Evolutionary conservation across 2,888 invertebrate genomes (phyloP), one percentile per base, ranked within the genome.

Genomic region (Caenorhabditis auriculariae): DNA sequence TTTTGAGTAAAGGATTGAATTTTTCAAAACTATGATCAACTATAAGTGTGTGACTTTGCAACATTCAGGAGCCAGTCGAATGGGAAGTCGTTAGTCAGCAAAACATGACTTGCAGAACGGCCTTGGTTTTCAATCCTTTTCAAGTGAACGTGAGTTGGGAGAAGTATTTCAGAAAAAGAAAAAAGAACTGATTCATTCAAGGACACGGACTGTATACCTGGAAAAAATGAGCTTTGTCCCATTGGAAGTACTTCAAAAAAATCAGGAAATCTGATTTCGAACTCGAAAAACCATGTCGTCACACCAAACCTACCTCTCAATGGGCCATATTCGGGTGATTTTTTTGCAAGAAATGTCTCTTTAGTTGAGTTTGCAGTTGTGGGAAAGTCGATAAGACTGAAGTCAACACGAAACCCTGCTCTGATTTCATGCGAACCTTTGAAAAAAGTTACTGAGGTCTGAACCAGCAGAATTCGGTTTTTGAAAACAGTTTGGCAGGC

Each of bases 71-170:
- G 29, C 54, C 50, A 1, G 49, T 67, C 19, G 28, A 38, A 0
- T 72, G 72, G 72, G 72, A 69, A 19, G 59, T 72, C 28, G 67
- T 72, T 4, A 52, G 45, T 23, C 47, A 54, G n/a, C 38, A 52
- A 17, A 65, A 62, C 37, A 45, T 38, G 19, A 62, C 60, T 0
- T 72, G 72, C 46, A 50, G 37, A 19, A 49, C 49, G 15, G 69
- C 72, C 3, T n/a, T 54, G 7, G 29, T 69, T 0, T 72, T 59
- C 47, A 68, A 72, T 43, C 72, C 72, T 6, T 58, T 69, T 26
- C 50, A 72, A 56, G 60, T 62, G 9, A 42, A 69, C 29, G 69
- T 67, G 37, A 50, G 57, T 38, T 12, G 9, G 35, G n/a, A 32
- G 9, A 12, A 12, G 35, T 12, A 12, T 32, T 12, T 9, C 35